Percentiles rank a stretch among this genome's conserved stretches.
phyloP scores from a whole-genome alignment of 2,888 invertebrate genomes.

The Drosophila trichaetosa region DNA sequence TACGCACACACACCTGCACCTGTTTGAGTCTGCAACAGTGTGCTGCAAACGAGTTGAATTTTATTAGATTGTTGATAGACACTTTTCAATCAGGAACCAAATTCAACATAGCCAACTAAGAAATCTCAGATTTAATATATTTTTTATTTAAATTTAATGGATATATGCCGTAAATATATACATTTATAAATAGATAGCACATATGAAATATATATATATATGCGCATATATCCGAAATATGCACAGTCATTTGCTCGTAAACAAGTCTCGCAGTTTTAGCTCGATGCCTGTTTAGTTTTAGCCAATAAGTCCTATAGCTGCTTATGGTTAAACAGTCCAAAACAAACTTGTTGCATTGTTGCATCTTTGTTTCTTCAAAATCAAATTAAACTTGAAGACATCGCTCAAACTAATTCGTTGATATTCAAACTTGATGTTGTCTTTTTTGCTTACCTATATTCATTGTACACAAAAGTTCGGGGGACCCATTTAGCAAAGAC shows the following conservation, averaged over 20 bases:
- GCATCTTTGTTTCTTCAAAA: background rate
- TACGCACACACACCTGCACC: background rate
- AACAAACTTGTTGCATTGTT: background rate
- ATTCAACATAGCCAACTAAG: background rate
- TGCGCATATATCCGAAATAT: background rate
- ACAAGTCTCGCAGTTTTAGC: background rate
- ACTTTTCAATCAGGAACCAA: background rate
- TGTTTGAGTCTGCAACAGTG: constrained; percentile 25
- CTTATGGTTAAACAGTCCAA: background rate
- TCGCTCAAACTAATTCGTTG: background rate
- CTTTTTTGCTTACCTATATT: too few relatives aligned
- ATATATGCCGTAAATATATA: background rate
- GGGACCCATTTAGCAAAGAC: background rate
- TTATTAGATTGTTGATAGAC: background rate
- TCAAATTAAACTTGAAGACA: background rate
- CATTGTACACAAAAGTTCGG: too few relatives aligned
- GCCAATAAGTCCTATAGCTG: background rate
- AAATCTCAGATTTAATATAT: background rate
- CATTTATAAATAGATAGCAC: background rate
- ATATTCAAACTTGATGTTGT: too few relatives aligned
- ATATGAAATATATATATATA: background rate
- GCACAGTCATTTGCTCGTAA: background rate
- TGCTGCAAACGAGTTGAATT: constrained; percentile 21
- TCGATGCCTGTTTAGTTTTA: background rate
- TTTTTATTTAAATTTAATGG: background rate